Evolutionary conservation across 2,113 vertebrate species (phyloP).

Genomic region (Pogonocichla stellata): DNA sequence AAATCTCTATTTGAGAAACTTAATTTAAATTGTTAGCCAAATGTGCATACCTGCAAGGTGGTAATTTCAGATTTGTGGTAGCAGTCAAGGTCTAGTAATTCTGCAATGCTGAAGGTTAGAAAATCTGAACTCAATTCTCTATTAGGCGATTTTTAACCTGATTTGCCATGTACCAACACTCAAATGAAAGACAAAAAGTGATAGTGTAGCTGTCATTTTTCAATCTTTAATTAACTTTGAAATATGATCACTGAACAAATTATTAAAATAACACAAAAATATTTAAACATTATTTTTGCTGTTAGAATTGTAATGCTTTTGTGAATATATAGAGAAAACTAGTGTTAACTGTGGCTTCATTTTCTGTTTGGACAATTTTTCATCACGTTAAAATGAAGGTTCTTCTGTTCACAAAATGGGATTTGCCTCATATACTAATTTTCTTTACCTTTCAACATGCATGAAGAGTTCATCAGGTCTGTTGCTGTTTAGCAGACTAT

Average conservation of each 20-base stretch:
- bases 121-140: background rate
- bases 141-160: background rate
- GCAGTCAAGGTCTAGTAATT: background rate
- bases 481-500: background rate
- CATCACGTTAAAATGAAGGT: background rate
- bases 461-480: background rate
- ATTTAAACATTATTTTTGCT: background rate
- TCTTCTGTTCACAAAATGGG: background rate
- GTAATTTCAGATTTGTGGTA: conserved; percentile 13
- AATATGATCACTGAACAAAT: background rate
- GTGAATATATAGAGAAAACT: background rate
- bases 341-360: background rate
- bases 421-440: background rate
- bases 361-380: background rate
- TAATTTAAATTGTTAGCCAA: conserved; percentile 54
- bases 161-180: background rate
- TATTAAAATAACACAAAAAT: background rate
- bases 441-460: background rate
- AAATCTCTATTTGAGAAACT: conserved; percentile 46
- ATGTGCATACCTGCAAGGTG: conserved; percentile 6
- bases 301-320: background rate
- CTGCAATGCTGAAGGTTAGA: background rate
- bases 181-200: background rate
- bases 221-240: background rate
- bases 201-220: background rate